Percentiles rank a stretch among this genome's conserved stretches.
phyloP scores from a whole-genome alignment of 2,888 invertebrate species.

The Agrilus mali region DNA sequence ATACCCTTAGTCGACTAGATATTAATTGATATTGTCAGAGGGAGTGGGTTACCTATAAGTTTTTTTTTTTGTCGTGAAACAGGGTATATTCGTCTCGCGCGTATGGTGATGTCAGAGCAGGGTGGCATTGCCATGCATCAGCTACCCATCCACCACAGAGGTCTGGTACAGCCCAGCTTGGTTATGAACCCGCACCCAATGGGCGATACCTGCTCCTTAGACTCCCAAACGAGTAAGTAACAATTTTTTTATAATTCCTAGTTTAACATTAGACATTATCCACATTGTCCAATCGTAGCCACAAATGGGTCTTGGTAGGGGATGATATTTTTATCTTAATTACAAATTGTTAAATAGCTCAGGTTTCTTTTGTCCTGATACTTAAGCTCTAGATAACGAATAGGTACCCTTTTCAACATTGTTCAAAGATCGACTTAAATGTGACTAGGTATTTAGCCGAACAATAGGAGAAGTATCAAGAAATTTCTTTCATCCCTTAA shows the following conservation, averaged over 20 bases:
- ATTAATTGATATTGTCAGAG: too few species aligned
- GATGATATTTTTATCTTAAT: neutral
- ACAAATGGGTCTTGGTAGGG: neutral
- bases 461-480: too few species aligned
- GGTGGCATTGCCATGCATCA: constrained; percentile 53
- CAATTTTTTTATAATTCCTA: neutral
- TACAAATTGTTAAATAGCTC: too few species aligned
- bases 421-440: too few species aligned
- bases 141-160: constrained; percentile 43
- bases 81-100: constrained; percentile 24
- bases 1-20: too few species aligned
- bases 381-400: too few species aligned
- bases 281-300: neutral
- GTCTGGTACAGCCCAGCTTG: constrained; percentile 47
- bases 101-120: constrained; percentile 54
- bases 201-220: constrained; percentile 27
- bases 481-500: too few species aligned
- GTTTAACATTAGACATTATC: neutral
- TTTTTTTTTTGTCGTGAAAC: constrained; percentile 14
- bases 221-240: constrained; percentile 31
- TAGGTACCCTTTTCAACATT: too few species aligned
- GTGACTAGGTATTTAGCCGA: too few species aligned
- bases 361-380: too few species aligned
- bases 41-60: constrained; percentile 4
- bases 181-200: constrained; percentile 42